Base-by-base conservation (phyloP, 2,113 vertebrate species). In the Sinocyclocheilus maitianheensis region DNA sequence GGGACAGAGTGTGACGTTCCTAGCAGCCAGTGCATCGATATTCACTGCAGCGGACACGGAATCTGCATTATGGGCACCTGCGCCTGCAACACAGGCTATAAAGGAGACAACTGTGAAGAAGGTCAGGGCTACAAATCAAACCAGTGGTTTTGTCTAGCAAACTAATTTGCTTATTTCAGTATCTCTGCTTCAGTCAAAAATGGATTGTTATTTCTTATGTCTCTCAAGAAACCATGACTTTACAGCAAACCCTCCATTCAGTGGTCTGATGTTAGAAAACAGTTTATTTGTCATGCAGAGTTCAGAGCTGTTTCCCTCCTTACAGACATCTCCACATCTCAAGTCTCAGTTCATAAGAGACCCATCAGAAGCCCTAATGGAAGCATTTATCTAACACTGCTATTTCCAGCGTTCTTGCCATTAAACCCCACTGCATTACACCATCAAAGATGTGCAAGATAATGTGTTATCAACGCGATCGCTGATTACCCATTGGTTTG, bases 21-120 rank as follows among this genome's bases (percentile, higher is more conserved):
- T 1, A 90, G 93, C 24, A 98, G 96, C 78, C 97, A 99, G 93
- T 99, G 98, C 88, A 93, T 99, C 6, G 97, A 99, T 93, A 96
- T 97, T 63, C 96, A 97, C 92, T 99, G 98, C 8, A 96, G 97
- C 20, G 97, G 97, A 40, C 97, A 97, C 16, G 98, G 98, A 84
- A 96, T 98, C 90, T 99, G 98, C 91, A 97, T 99, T 87, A 95
- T 97, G 93, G 98, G 98, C 4, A 94, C 96, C 82, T 99, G 98
- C 85, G 96, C 95, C 85, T 99, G 98, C 94, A 99, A 99, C 90
- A 96, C 97, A 0, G 98, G 98, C 6, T 99, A 97, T 92, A 99
- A 99, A 92, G 98, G 98, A 37, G 97, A 99, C 74, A 98, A 96
- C 58, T 99, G 98, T 86, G 97, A 99, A 86, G 97, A 99, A 95